Evolutionary conservation across 2,113 vertebrate genomes (phyloP), one percentile per base, ranked within the genome.

Genomic region (Prolemur simus): DNA sequence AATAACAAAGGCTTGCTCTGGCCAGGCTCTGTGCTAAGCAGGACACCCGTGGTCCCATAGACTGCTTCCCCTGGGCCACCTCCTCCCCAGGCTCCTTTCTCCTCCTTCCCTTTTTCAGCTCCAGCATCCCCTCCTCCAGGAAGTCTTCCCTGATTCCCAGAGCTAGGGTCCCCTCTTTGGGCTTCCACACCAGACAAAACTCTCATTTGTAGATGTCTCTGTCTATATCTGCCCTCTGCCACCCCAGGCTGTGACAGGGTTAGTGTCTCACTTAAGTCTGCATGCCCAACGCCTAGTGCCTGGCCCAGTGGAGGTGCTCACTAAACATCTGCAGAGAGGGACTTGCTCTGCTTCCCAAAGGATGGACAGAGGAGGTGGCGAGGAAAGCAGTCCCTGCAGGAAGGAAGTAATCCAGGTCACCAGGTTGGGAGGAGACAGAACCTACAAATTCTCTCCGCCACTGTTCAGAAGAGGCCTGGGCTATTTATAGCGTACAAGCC

Each of bases 351-450:
- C 81, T 87, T 89, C 29, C 5, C 8, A n/a, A 90, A 68, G 56
- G 78, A 77, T 54, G 87, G 91, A 91, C 92, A 89, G 63, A 71
- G 86, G 69, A 58, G 83, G 91, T 32, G 32, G 73, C 0, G 10
- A 93, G 88, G 83, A 71, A 81, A 52, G 42, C 37, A 84, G 69
- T 60, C 8, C 0, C 89, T 60, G 86, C 96, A 89, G 93, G 89
- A 77, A 96, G 95, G 96, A 96, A 97, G 97, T 96, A 97, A 98
- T 98, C 98, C 97, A 98, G 97, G 97, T 98, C 98, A 98, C 96
- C 98, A 98, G 98, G 98, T 98, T 98, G 97, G 97, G 95, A 97
- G 87, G 94, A 96, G 96, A 95, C 78, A 96, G 96, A 96, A 97
- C 96, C 93, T 97, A 97, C 98, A 97, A 96, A 96, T 85, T 89